phyloP scores from a whole-genome alignment of 2,888 invertebrate genomes.

The Noctua fimbriata region DNA sequence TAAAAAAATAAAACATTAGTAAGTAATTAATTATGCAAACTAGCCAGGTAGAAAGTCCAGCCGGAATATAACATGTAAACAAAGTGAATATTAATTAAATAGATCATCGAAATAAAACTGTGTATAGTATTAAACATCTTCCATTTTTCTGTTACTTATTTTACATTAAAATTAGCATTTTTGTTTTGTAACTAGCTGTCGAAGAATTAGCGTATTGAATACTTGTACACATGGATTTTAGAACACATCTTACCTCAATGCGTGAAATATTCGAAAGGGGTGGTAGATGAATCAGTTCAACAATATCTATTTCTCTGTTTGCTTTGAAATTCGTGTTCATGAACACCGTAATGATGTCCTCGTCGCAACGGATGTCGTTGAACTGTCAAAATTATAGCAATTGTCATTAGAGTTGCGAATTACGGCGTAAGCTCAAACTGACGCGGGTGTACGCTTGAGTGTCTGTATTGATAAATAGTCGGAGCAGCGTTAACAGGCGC shows the following conservation, averaged over 20 bases:
- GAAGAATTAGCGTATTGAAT: constrained; percentile 16
- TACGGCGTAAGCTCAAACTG: background rate
- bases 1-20: background rate
- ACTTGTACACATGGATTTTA: constrained; percentile 28
- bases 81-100: constrained; percentile 40
- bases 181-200: constrained; percentile 17
- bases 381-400: background rate
- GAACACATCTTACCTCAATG: constrained; percentile 26
- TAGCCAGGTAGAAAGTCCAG: constrained; percentile 5
- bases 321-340: background rate
- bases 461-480: background rate
- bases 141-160: constrained; percentile 58
- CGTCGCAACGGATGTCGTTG: background rate
- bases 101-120: constrained; percentile 56
- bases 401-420: background rate
- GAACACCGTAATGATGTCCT: background rate
- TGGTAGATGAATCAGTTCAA: background rate
- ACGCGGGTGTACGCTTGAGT: background rate
- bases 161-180: constrained; percentile 24
- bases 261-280: background rate
- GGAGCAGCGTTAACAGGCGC: background rate
- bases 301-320: background rate
- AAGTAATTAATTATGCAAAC: background rate
- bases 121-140: constrained; percentile 61
- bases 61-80: constrained; percentile 53